Evolutionary conservation across 2,797 vertebrate species (phyloP).

Genomic region (Molossus alvarezi): DNA sequence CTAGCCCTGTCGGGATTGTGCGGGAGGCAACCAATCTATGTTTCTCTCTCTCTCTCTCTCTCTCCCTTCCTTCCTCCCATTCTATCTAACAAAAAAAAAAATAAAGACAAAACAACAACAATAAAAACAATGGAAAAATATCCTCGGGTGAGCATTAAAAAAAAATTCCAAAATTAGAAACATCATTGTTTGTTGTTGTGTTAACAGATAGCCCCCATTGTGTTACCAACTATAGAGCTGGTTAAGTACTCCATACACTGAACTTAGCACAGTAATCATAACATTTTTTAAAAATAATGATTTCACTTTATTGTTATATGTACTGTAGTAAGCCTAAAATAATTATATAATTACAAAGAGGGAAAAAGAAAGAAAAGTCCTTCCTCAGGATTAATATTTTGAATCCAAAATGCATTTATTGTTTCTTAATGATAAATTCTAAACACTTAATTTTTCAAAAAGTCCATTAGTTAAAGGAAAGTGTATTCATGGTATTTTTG

Average conservation of each 20-base stretch:
- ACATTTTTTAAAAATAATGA: constrained; percentile 55
- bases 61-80: too few relatives aligned
- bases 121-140: too few relatives aligned
- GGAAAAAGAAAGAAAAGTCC: constrained; percentile 67
- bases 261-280: constrained; percentile 60
- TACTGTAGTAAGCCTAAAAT: constrained; percentile 41
- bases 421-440: constrained; percentile 80
- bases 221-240: constrained; percentile 50
- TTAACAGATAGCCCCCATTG: background rate
- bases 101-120: too few relatives aligned
- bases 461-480: constrained; percentile 81
- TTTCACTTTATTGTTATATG: constrained; percentile 44
- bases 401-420: constrained; percentile 60
- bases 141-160: too few relatives aligned
- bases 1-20: too few relatives aligned
- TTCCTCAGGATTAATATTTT: constrained; percentile 50
- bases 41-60: too few relatives aligned
- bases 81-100: too few relatives aligned
- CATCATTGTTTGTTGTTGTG: background rate
- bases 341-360: constrained; percentile 65
- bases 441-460: constrained; percentile 78
- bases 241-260: constrained; percentile 3
- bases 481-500: constrained; percentile 82
- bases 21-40: too few relatives aligned
- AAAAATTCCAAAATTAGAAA: constrained; percentile 42